phyloP scores from a whole-genome alignment of 2,113 vertebrate species.

The Myotis brandtii region DNA sequence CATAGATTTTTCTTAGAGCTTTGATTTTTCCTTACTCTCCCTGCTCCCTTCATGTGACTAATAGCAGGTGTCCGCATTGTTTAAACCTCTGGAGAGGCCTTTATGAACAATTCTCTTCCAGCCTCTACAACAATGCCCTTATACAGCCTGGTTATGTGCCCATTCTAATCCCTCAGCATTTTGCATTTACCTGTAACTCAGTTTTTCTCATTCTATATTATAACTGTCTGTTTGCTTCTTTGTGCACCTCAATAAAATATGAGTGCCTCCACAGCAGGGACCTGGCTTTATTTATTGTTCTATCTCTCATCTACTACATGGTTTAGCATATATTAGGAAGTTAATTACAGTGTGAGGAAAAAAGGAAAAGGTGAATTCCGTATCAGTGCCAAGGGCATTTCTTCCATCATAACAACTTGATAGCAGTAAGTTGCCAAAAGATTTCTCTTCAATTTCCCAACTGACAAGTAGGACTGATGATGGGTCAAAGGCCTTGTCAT shows the following conservation, averaged over 20 bases:
- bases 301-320: neutral
- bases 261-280: neutral
- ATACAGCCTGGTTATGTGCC: neutral
- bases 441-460: neutral
- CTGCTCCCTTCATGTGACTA: neutral
- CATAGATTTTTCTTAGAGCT: neutral
- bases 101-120: neutral
- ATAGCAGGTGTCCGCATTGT: neutral
- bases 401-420: neutral
- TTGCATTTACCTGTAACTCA: neutral
- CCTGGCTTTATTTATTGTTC: neutral
- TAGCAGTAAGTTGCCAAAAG: neutral
- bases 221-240: neutral
- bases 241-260: neutral
- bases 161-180: neutral
- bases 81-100: neutral
- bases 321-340: neutral
- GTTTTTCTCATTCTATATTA: neutral
- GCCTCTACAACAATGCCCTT: neutral
- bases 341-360: neutral
- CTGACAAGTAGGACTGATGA: neutral
- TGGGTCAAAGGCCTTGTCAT: neutral
- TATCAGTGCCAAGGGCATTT: neutral
- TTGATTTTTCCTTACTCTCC: neutral
- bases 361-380: neutral